phyloP scores from a whole-genome alignment of 1,140 invertebrate genomes.

The Cydia splendana region DNA sequence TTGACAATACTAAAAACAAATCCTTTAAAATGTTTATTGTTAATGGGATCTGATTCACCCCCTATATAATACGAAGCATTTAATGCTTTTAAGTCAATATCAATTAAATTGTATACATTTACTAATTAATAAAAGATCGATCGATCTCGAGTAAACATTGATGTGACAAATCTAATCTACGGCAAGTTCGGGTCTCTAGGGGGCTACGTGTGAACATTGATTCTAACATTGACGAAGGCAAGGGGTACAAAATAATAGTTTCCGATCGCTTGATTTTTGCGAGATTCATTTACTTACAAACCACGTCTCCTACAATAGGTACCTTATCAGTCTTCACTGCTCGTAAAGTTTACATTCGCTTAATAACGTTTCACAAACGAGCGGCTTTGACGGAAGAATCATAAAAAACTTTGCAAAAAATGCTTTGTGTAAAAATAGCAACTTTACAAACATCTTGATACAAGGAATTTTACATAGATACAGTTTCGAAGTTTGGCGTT shows the following conservation, averaged over 20 bases:
- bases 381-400: constrained; percentile 65
- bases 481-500: constrained; percentile 60
- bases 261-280: constrained; percentile 59
- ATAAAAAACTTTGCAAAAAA: constrained; percentile 67
- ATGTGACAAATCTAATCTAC: constrained; percentile 72
- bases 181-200: constrained; percentile 60
- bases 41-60: constrained; percentile 56
- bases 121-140: constrained; percentile 68
- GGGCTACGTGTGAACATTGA: constrained; percentile 67
- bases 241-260: constrained; percentile 55
- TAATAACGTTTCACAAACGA: constrained; percentile 66
- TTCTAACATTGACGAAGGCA: constrained; percentile 68
- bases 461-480: constrained; percentile 74
- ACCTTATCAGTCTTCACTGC: constrained; percentile 77
- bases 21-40: constrained; percentile 47
- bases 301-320: constrained; percentile 69
- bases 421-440: constrained; percentile 76
- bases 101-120: constrained; percentile 72
- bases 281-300: constrained; percentile 62
- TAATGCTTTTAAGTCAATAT: constrained; percentile 65
- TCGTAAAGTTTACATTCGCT: constrained; percentile 66
- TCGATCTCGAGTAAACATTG: constrained; percentile 70
- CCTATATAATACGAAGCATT: constrained; percentile 69
- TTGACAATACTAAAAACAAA: constrained; percentile 46
- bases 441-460: constrained; percentile 72